Percentiles rank a stretch among this genome's conserved stretches.
Evolutionary conservation across 2,113 vertebrate genomes (phyloP).

Genomic region (Hemiprocne comata): DNA sequence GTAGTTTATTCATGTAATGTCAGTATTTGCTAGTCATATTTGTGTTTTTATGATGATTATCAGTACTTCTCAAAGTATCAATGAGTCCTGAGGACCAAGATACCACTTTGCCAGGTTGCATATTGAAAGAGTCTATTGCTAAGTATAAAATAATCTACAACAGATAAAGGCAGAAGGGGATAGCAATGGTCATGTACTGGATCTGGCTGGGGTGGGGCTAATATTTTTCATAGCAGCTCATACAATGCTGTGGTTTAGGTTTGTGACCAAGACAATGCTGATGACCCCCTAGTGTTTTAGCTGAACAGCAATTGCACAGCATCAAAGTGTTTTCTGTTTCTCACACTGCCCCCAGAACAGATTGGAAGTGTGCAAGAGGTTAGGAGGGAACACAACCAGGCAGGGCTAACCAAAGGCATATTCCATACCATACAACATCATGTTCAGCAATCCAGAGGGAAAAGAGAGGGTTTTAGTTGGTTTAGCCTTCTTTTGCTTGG

Average conservation of each 20-base stretch:
- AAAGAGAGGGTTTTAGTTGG: accelerated
- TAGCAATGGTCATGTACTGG: not conserved
- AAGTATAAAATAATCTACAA: not conserved
- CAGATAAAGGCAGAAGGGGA: not conserved
- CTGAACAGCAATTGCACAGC: not conserved
- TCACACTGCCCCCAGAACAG: not conserved
- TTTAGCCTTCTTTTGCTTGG: not conserved
- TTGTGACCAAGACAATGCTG: not conserved
- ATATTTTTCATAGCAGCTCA: not conserved
- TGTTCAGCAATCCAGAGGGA: not conserved
- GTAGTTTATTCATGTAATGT: not conserved
- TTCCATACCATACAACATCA: accelerated
- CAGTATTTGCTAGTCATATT: not conserved
- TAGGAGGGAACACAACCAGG: not conserved
- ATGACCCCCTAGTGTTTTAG: not conserved
- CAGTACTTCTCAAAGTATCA: not conserved
- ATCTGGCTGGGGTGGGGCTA: not conserved
- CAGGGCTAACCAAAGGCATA: not conserved
- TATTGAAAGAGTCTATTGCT: not conserved
- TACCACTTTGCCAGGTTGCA: not conserved
- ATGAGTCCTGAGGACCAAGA: not conserved
- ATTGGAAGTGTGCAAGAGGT: accelerated
- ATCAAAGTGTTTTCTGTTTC: not conserved
- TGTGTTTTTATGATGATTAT: not conserved
- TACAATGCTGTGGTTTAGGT: not conserved